Percentiles rank a stretch among this genome's conserved stretches.
These are phyloP conservation scores for Acrobasis suavella DNA, from an alignment of 2,888 invertebrate genomes.

Conservation along the genomic window DNA sequence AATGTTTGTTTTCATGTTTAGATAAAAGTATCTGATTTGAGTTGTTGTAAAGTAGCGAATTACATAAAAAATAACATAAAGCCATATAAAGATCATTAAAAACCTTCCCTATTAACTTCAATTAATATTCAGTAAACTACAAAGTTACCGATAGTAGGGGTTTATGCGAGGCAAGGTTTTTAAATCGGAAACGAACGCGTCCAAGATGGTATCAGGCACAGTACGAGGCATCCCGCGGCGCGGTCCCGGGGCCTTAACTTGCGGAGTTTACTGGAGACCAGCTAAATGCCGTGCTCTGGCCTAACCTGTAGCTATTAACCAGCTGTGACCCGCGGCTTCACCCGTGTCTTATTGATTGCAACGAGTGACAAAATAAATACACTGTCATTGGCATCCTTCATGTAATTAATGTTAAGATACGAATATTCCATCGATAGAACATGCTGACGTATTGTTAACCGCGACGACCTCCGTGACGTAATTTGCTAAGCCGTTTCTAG, in stretches of 20 bases:
- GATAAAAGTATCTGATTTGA: too few species aligned
- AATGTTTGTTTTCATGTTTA: too few species aligned
- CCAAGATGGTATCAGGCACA: not conserved
- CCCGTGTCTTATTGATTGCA: constrained; percentile 5
- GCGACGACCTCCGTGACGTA: too few species aligned
- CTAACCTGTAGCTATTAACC: constrained; percentile 9
- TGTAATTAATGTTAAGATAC: too few species aligned
- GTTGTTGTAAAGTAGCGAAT: too few species aligned
- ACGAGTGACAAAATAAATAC: not conserved
- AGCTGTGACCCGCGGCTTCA: constrained; percentile 12
- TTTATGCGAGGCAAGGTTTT: constrained; percentile 9
- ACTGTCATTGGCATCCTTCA: not conserved
- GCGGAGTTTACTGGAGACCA: constrained; percentile 6
- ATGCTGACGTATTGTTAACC: too few species aligned
- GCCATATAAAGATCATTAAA: too few species aligned
- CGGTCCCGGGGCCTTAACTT: constrained; percentile 14
- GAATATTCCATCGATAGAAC: too few species aligned
- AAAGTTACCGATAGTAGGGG: constrained; percentile 15
- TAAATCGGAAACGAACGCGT: constrained; percentile 17
- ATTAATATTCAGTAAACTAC: not conserved
- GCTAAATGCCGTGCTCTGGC: constrained; percentile 9
- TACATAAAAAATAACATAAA: too few species aligned
- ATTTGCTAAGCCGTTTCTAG: too few species aligned
- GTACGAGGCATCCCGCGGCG: constrained; percentile 9
- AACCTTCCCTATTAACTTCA: too few species aligned